Percentiles rank a stretch among this genome's conserved stretches.
phyloP scores from a whole-genome alignment of 1,140 invertebrate genomes.

The Halotydeus destructor region DNA sequence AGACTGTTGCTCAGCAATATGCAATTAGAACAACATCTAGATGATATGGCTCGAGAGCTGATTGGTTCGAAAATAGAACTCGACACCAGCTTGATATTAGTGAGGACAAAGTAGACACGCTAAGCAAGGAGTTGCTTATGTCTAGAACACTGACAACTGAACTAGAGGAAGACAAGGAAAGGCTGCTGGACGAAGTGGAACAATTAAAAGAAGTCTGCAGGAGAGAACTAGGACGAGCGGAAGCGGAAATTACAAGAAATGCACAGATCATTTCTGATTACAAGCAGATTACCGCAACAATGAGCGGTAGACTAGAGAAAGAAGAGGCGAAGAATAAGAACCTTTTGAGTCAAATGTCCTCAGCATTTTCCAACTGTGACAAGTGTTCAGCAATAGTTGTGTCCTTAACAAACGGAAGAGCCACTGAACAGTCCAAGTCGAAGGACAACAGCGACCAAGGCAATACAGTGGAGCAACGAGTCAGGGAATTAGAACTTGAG shows the following conservation, averaged over 20 bases:
- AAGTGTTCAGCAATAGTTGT: constrained; percentile 11
- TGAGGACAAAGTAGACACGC: constrained; percentile 53
- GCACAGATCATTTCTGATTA: constrained; percentile 67
- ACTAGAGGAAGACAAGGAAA: constrained; percentile 58
- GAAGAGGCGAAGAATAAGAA: constrained; percentile 37
- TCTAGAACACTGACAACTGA: constrained; percentile 46
- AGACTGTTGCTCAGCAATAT: constrained; percentile 29
- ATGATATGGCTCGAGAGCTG: constrained; percentile 38
- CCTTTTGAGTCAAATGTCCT: constrained; percentile 17
- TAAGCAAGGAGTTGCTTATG: constrained; percentile 53
- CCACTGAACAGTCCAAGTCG: too few species aligned
- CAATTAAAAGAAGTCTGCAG: constrained; percentile 49
- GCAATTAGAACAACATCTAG: constrained; percentile 40
- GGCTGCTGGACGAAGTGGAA: constrained; percentile 49
- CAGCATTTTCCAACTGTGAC: constrained; percentile 9
- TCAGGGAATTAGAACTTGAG: constrained; percentile 79
- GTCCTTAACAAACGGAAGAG: constrained; percentile 16
- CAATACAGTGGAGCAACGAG: constrained; percentile 27
- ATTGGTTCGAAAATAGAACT: constrained; percentile 36
- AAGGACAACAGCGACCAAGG: constrained; percentile 16
- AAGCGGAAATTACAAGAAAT: constrained; percentile 45
- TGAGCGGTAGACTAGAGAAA: constrained; percentile 47
- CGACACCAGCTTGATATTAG: constrained; percentile 32
- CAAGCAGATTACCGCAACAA: constrained; percentile 57
- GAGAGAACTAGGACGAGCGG: constrained; percentile 48